phyloP scores from a whole-genome alignment of 2,797 vertebrate species.

The Tokudaia tokunoshimensis region DNA sequence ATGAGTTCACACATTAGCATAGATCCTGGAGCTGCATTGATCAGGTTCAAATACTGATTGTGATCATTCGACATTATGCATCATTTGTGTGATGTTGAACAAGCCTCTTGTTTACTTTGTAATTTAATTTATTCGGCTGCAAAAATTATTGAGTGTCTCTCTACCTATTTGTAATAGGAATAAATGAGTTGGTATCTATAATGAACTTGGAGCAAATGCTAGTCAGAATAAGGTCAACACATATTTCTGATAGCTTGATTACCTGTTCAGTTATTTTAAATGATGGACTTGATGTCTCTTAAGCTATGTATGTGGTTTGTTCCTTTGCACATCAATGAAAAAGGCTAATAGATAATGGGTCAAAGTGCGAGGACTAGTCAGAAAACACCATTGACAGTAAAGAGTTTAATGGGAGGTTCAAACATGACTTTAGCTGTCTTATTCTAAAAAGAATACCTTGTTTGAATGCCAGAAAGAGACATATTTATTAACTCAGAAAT shows the following conservation, averaged over 20 bases:
- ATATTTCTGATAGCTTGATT: neutral
- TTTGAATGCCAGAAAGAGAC: neutral
- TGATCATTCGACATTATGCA: neutral
- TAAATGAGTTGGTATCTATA: neutral
- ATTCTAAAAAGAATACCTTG: neutral
- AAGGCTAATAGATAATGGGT: neutral
- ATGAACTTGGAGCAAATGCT: neutral
- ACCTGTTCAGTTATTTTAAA: neutral
- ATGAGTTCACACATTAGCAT: neutral
- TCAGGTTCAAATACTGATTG: neutral
- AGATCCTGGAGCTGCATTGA: rapidly evolving
- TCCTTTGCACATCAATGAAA: neutral
- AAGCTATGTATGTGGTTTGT: neutral
- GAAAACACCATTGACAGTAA: neutral
- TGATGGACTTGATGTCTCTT: neutral
- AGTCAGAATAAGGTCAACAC: neutral
- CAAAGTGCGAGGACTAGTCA: neutral
- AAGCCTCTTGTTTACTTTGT: neutral
- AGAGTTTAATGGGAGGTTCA: neutral
- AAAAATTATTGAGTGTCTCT: neutral
- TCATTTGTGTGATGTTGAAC: neutral
- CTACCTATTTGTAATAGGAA: neutral
- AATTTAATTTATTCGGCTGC: neutral
- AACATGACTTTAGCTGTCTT: conserved; percentile 13
- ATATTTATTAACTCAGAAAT: neutral